These are phyloP conservation scores for Clistopyga incitator DNA, from an alignment of 2,888 invertebrate genomes.

Conservation along the genomic window DNA sequence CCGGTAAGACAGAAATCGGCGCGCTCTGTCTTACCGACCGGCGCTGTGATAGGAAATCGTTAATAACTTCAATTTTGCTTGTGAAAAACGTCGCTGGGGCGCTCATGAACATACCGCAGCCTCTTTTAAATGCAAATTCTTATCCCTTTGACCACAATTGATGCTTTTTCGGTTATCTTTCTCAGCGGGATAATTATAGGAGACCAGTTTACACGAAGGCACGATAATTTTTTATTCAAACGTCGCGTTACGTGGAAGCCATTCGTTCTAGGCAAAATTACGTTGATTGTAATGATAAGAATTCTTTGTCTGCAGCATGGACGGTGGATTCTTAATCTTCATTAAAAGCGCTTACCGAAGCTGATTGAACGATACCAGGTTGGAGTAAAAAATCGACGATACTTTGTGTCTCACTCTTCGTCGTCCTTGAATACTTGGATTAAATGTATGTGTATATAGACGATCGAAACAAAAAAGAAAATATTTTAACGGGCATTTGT, in stretches of 20 bases:
- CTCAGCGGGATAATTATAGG: not conserved
- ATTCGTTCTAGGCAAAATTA: constrained; percentile 20
- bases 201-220: not conserved
- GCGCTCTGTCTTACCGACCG: constrained; percentile 14
- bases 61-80: not conserved
- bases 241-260: constrained; percentile 10
- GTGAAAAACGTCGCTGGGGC: not conserved
- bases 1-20: not conserved
- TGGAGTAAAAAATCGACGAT: constrained; percentile 56
- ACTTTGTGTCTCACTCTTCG: constrained; percentile 32
- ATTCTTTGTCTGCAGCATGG: constrained; percentile 17
- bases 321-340: constrained; percentile 43
- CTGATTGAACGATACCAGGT: constrained; percentile 50
- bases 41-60: not conserved
- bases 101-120: not conserved
- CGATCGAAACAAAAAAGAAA: not conserved
- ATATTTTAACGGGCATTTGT: constrained; percentile 17
- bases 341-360: constrained; percentile 43
- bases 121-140: not conserved
- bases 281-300: constrained; percentile 9
- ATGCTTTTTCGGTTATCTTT: not conserved
- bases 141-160: not conserved
- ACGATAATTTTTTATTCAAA: constrained; percentile 17
- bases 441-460: constrained; percentile 11
- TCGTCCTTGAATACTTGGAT: constrained; percentile 38